phyloP scores from a whole-genome alignment of 2,888 invertebrate species.

The Xylota segnis region DNA sequence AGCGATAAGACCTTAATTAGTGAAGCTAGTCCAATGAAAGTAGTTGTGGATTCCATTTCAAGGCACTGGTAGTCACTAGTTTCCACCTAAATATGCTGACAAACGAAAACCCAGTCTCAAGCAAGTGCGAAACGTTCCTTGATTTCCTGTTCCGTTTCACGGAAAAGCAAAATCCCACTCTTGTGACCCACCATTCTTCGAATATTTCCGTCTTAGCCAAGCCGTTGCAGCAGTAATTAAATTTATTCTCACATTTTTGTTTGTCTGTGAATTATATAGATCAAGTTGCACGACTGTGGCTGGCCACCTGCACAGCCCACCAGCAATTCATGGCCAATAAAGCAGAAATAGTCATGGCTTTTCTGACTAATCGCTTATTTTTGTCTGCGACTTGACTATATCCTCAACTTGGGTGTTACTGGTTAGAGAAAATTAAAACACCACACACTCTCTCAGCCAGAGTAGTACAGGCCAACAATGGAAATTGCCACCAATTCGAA shows the following conservation, averaged over 20 bases:
- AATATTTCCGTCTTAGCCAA: constrained; percentile 32
- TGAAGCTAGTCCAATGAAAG: too few relatives aligned
- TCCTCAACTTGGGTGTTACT: constrained; percentile 34
- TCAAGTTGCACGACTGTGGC: constrained; percentile 31
- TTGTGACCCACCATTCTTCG: constrained; percentile 34
- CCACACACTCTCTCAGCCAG: neutral
- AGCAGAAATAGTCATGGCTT: neutral
- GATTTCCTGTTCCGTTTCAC: constrained; percentile 1
- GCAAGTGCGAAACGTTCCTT: too few relatives aligned
- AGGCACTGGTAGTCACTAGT: too few relatives aligned
- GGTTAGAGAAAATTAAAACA: neutral
- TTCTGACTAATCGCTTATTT: constrained; percentile 38
- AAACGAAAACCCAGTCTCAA: too few relatives aligned
- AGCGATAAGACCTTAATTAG: too few relatives aligned
- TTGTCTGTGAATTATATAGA: constrained; percentile 15
- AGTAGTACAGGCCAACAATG: constrained; percentile 3
- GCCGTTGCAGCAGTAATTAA: neutral
- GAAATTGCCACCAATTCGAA: constrained; percentile 22
- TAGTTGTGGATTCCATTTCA: too few relatives aligned
- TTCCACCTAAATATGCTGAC: too few relatives aligned
- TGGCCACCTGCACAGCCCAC: constrained; percentile 30
- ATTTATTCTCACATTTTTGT: neutral
- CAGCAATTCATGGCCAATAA: constrained; percentile 41
- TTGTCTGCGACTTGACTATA: neutral
- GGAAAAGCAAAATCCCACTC: neutral